Evolutionary conservation across 2,888 invertebrate genomes (phyloP).

Genomic region (Pseudoips prasinana): DNA sequence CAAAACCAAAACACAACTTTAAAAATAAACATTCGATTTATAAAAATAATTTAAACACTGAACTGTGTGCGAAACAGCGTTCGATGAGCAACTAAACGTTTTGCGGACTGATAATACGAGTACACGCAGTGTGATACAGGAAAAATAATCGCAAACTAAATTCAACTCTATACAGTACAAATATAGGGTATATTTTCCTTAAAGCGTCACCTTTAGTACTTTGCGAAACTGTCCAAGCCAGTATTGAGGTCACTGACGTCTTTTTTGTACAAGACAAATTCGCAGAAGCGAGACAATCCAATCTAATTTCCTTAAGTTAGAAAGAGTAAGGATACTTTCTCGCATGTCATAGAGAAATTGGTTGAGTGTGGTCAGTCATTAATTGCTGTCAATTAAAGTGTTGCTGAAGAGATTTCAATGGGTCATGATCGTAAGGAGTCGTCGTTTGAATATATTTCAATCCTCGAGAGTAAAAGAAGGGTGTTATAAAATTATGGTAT

Average conservation of each 20-base stretch:
- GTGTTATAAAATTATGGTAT: too few relatives aligned
- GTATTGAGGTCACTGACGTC: constrained; percentile 78
- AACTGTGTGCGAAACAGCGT: constrained; percentile 28
- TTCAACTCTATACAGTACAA: constrained; percentile 5
- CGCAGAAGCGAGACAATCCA: constrained; percentile 50
- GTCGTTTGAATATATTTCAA: not conserved
- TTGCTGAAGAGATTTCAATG: constrained; percentile 10
- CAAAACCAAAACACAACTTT: constrained; percentile 18
- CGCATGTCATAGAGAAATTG: constrained; percentile 33
- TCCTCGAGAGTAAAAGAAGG: too few relatives aligned
- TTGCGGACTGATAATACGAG: constrained; percentile 40
- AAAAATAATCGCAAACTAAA: constrained; percentile 22
- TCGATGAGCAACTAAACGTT: constrained; percentile 47
- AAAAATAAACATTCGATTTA: constrained; percentile 24
- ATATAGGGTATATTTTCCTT: constrained; percentile 21
- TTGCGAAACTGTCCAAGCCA: constrained; percentile 29
- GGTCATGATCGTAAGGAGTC: constrained; percentile 1
- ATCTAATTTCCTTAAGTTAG: constrained; percentile 25
- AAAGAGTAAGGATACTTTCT: constrained; percentile 32
- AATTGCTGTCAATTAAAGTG: constrained; percentile 24
- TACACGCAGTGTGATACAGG: constrained; percentile 33
- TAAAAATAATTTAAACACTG: constrained; percentile 18
- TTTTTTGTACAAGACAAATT: constrained; percentile 67
- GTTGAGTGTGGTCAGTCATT: constrained; percentile 55
- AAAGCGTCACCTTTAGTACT: constrained; percentile 5